These are phyloP conservation scores for Gymnothorax javanicus DNA, from an alignment of 2,797 vertebrate species.

Conservation along the genomic window DNA sequence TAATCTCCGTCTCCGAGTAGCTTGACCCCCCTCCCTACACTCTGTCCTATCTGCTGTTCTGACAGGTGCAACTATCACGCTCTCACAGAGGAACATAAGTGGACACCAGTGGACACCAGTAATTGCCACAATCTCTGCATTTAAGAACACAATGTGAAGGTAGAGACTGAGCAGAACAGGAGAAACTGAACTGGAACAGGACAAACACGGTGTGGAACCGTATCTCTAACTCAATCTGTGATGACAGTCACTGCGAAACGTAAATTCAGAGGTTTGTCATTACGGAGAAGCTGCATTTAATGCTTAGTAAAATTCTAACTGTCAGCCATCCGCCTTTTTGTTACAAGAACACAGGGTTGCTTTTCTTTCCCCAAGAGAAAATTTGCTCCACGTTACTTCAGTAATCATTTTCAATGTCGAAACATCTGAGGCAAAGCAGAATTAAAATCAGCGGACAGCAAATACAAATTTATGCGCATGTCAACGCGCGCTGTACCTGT, in stretches of 20 bases:
- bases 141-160: background rate
- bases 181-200: background rate
- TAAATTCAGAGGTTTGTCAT: background rate
- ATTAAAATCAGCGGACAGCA: background rate
- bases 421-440: background rate
- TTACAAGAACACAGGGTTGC: background rate
- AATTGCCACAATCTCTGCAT: background rate
- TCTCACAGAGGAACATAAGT: background rate
- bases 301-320: background rate
- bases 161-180: background rate
- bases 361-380: background rate
- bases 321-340: background rate
- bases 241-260: background rate
- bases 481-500: background rate
- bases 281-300: background rate
- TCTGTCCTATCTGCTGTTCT: background rate
- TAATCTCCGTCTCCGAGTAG: background rate
- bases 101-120: background rate
- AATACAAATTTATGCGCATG: background rate
- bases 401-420: background rate
- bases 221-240: background rate
- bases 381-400: background rate
- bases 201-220: background rate
- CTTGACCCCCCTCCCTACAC: background rate
- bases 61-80: background rate